These are phyloP conservation scores for Poeciliopsis occidentalis DNA, from an alignment of 2,113 vertebrate species.

Conservation along the genomic window DNA sequence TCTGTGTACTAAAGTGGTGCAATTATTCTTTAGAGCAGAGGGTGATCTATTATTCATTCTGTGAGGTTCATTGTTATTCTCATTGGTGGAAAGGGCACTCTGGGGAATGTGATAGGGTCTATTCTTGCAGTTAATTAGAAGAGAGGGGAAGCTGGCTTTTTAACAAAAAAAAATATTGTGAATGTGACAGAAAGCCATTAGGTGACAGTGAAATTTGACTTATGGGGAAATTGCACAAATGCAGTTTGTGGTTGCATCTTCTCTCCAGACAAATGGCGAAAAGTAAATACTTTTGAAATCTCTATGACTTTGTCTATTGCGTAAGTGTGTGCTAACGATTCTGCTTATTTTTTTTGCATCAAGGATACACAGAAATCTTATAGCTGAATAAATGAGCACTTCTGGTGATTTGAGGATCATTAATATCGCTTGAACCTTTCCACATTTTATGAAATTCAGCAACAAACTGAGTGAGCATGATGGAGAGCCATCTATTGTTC, in stretches of 20 bases:
- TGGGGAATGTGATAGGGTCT: slow-evolving; percentile 49
- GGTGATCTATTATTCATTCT: slow-evolving; percentile 70
- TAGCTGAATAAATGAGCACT: slow-evolving; percentile 17
- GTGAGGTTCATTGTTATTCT: slow-evolving; percentile 71
- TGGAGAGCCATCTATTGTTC: no score
- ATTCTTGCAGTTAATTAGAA: slow-evolving; percentile 66
- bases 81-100: slow-evolving; percentile 55
- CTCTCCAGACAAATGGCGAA: slow-evolving; percentile 4
- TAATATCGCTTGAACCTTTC: no score
- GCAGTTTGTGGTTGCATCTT: slow-evolving; percentile 16
- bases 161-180: slow-evolving; percentile 33
- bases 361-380: slow-evolving; percentile 10
- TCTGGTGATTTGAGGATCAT: no score
- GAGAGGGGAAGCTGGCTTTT: slow-evolving; percentile 45
- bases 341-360: slow-evolving; percentile 26
- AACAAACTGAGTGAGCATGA: not conserved
- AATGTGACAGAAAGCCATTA: slow-evolving; percentile 63
- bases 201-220: slow-evolving; percentile 42
- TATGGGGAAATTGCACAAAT: slow-evolving; percentile 14
- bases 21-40: slow-evolving; percentile 57
- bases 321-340: not conserved
- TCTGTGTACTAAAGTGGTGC: slow-evolving; percentile 55
- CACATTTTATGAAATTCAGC: not conserved
- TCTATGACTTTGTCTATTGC: not conserved
- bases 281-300: slow-evolving; percentile 5